Evolutionary conservation across 2,113 vertebrate genomes (phyloP).

Genomic region (Oreochromis niloticus): DNA sequence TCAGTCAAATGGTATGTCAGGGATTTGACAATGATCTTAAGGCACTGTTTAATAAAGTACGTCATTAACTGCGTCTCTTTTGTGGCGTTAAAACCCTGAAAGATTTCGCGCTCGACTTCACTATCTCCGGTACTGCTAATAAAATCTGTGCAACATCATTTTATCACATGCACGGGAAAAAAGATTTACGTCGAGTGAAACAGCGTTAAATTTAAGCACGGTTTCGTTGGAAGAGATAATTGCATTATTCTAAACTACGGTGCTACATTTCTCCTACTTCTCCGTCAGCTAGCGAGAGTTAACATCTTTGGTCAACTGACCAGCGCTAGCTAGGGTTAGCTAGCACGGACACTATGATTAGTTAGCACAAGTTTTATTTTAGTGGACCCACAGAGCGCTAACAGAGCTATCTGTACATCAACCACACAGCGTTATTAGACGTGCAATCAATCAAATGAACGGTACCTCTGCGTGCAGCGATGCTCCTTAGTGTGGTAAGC

Average conservation of each 20-base stretch:
- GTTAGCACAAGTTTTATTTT: not conserved
- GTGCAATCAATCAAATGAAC: not conserved
- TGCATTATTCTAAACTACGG: not conserved
- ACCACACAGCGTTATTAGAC: not conserved
- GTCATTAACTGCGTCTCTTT: not conserved
- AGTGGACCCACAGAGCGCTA: not conserved
- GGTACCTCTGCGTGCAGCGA: conserved; percentile 25
- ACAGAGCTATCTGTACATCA: not conserved
- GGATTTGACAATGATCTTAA: not conserved
- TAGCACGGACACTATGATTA: not conserved
- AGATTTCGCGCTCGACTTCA: not conserved
- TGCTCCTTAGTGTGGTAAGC: not conserved
- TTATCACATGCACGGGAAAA: not conserved
- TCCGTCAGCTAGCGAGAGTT: not conserved
- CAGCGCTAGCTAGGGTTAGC: conserved; percentile 20
- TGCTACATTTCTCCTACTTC: not conserved
- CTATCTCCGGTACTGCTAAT: not conserved
- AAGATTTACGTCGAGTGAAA: not conserved
- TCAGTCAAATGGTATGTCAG: not conserved
- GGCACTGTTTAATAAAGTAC: not conserved
- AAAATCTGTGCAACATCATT: not conserved
- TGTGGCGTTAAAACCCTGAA: not conserved
- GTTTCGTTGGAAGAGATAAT: not conserved
- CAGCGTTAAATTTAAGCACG: not conserved
- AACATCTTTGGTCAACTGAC: not conserved